Percentiles rank a stretch among this genome's conserved stretches.
Conservation (phyloP, 1,140 invertebrate genomes). For the Melanaphis sacchari region DNA sequence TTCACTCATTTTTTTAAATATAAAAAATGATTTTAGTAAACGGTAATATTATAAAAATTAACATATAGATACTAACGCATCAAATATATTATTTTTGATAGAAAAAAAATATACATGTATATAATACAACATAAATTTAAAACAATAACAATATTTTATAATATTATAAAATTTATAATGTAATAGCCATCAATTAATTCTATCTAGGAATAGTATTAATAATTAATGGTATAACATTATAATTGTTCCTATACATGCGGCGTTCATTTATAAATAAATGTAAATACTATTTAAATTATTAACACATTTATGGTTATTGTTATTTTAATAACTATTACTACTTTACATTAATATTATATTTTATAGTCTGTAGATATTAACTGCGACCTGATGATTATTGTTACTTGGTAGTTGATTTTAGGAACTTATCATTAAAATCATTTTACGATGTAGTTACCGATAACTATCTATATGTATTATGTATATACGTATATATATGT, state of each 20-base stretch:
- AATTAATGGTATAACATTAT: too few species aligned
- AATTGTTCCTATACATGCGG: neutral
- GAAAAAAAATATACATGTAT: conserved; percentile 35
- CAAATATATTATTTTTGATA: conserved; percentile 16
- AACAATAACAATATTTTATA: conserved; percentile 33
- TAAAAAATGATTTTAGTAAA: conserved; percentile 6
- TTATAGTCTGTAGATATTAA: neutral
- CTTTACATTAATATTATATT: neutral
- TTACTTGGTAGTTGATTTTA: neutral
- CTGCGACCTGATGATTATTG: neutral
- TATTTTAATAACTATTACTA: neutral
- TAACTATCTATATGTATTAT: neutral
- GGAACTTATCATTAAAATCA: neutral
- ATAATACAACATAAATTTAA: neutral
- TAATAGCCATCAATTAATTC: too few species aligned
- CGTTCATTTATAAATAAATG: neutral
- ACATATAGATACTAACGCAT: neutral
- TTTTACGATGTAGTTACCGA: neutral
- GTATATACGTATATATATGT: neutral
- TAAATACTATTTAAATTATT: neutral
- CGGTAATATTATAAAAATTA: conserved; percentile 18
- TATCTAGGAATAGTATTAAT: too few species aligned
- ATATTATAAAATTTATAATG: too few species aligned
- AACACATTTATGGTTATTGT: neutral
- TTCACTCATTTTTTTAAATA: neutral